phyloP scores from a whole-genome alignment of 2,797 vertebrate species.

The Mallotus villosus region DNA sequence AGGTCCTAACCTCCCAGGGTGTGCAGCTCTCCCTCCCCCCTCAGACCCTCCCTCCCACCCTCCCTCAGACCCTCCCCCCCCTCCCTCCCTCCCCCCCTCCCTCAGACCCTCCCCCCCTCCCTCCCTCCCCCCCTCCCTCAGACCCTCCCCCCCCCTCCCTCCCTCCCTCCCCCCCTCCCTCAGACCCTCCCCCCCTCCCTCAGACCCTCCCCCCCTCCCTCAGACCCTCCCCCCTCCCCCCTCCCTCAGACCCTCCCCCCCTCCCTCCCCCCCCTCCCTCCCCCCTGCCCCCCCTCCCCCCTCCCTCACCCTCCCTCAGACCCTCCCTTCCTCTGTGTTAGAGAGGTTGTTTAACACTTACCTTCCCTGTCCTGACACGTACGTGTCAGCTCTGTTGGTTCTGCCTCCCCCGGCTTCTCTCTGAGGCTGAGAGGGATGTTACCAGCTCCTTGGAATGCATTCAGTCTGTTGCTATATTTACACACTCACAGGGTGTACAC shows the following conservation, averaged over 20 bases:
- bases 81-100: background rate
- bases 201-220: slow-evolving; percentile 32
- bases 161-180: too few relatives aligned
- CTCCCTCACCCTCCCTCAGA: too few relatives aligned
- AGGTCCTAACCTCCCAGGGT: too few relatives aligned
- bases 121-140: slow-evolving; percentile 21
- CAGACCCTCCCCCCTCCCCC: too few relatives aligned
- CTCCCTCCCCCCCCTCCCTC: slow-evolving; percentile 19
- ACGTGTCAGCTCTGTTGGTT: slow-evolving; percentile 25
- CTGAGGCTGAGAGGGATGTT: slow-evolving; percentile 40
- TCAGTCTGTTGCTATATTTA: slow-evolving; percentile 32
- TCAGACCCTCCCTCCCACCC: background rate
- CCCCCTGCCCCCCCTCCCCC: slow-evolving; percentile 16
- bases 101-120: too few relatives aligned
- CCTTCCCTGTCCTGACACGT: slow-evolving; percentile 51
- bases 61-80: too few relatives aligned
- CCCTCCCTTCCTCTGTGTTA: slow-evolving; percentile 9
- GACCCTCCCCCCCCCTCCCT: slow-evolving; percentile 17
- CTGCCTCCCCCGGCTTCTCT: slow-evolving; percentile 33
- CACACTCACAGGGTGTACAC: background rate
- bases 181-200: slow-evolving; percentile 1
- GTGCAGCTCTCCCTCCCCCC: background rate
- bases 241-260: background rate
- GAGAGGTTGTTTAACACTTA: slow-evolving; percentile 32
- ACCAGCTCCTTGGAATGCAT: slow-evolving; percentile 31